Evolutionary conservation across 2,113 vertebrate species (phyloP), one percentile per base, ranked within the genome.

Genomic region (Phalacrocorax brasilianus): DNA sequence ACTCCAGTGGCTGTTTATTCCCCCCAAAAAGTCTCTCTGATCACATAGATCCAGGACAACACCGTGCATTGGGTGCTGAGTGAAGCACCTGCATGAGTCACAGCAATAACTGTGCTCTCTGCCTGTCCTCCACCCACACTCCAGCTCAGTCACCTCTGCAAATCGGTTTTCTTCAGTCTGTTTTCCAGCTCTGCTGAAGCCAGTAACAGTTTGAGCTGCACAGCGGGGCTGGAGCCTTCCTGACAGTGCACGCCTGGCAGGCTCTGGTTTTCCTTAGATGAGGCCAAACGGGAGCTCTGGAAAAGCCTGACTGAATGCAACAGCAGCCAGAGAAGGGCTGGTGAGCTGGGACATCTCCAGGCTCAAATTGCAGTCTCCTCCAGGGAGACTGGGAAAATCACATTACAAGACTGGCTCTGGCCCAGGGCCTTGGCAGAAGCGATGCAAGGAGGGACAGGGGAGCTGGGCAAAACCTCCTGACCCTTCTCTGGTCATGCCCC

Each of bases 201-300:
- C 1, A 1, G 68, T 49, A 80, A 3, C 12, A 22, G 19, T 58
- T 11, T 19, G 22, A 91, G 24, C 77, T 28, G 22, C 65, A 42
- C 35, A 77, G 40, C 2, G 1, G 59, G 50, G 38, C 83, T 38
- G 59, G 38, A 88, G 55, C 55, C 17, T 47, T 76, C n/a, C 80
- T 12, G 8, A 20, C 1, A 1, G 22, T 4, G 1, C 61, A 28
- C 0, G 2, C 30, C 65, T 80, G 71, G 24, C 33, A 4, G 35
- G 32, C 72, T 71, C 62, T n/a, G 40, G 6, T 28, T 85, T 78
- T 91, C 71, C 19, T 73, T 15, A 27, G 49, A 16, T 40, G 74
- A 73, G 53, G 62, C 58, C 74, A 82, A 50, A 61, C 3, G 3
- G 40, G 66, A 94, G 79, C 35, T 66, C 42, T 88, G 76, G 89